These are phyloP conservation scores for Leucozona laternaria DNA, from an alignment of 2,888 invertebrate species.

Conservation along the genomic window DNA sequence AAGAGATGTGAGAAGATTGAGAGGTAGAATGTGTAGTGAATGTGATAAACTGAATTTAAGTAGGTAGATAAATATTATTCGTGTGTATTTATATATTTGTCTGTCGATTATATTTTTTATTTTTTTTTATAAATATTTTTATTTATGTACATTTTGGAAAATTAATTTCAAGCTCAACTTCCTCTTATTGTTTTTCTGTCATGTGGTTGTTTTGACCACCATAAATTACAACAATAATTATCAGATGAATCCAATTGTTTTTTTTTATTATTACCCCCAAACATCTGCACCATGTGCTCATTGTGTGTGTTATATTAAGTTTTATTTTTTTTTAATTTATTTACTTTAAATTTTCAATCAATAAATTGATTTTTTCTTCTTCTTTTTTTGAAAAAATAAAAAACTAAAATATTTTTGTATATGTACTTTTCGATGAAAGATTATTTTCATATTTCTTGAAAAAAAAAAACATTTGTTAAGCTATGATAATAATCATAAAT, in stretches of 20 bases:
- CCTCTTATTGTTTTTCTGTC: constrained; percentile 15
- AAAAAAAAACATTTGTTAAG: constrained; percentile 4
- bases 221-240: constrained; percentile 6
- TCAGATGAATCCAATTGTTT: constrained; percentile 1
- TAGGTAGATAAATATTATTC: constrained; percentile 12
- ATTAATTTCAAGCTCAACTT: not conserved
- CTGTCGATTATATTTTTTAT: not conserved
- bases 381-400: not conserved
- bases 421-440: constrained; percentile 20
- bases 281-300: not conserved
- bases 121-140: not conserved
- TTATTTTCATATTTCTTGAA: not conserved
- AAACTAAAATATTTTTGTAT: not conserved
- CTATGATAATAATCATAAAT: constrained; percentile 33
- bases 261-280: not conserved
- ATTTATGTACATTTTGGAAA: not conserved
- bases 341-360: not conserved
- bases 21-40: not conserved
- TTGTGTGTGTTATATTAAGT: not conserved
- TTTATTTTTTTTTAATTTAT: not conserved
- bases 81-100: not conserved
- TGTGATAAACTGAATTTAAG: constrained; percentile 17
- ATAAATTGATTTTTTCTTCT: not conserved
- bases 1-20: not conserved
- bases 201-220: constrained; percentile 18